These are phyloP conservation scores for Lacanobia oleracea DNA, from an alignment of 2,888 invertebrate genomes.

Conservation along the genomic window DNA sequence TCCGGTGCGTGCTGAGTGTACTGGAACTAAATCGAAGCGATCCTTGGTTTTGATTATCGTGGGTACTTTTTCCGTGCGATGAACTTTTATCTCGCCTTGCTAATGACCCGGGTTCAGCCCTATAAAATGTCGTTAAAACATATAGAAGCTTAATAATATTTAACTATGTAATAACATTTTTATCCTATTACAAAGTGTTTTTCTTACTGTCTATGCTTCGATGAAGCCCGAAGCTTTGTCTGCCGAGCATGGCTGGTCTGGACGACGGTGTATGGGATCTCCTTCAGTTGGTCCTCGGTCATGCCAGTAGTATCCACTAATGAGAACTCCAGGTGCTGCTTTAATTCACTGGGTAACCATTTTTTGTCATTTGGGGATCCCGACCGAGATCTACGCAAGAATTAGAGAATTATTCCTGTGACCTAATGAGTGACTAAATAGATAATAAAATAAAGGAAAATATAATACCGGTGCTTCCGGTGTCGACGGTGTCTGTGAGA, in stretches of 20 bases:
- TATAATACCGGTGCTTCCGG: slow-evolving; percentile 90
- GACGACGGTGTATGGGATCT: slow-evolving; percentile 97
- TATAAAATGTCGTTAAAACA: slow-evolving; percentile 11
- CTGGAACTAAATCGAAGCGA: slow-evolving; percentile 91
- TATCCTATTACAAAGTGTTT: slow-evolving; percentile 10
- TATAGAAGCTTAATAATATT: not conserved
- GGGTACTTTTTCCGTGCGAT: slow-evolving; percentile 80
- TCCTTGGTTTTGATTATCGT: slow-evolving; percentile 86
- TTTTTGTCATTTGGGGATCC: slow-evolving; percentile 94
- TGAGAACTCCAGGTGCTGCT: slow-evolving; percentile 96
- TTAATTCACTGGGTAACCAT: slow-evolving; percentile 94
- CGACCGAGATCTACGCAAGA: slow-evolving; percentile 89
- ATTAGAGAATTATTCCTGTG: not conserved
- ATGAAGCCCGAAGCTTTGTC: slow-evolving; percentile 88
- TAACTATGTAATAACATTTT: not conserved
- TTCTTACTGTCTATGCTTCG: slow-evolving; percentile 85
- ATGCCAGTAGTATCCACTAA: slow-evolving; percentile 97
- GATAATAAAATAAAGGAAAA: slow-evolving; percentile 21
- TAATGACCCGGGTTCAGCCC: slow-evolving; percentile 84
- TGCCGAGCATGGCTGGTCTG: slow-evolving; percentile 93
- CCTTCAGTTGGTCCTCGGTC: slow-evolving; percentile 96
- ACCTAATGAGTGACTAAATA: slow-evolving; percentile 7
- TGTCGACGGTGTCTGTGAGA: slow-evolving; percentile 91
- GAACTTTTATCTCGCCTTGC: slow-evolving; percentile 84
- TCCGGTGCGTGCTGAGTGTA: slow-evolving; percentile 81